Conservation (phyloP, 2,797 vertebrate genomes). For the Diglossa cyanea region DNA sequence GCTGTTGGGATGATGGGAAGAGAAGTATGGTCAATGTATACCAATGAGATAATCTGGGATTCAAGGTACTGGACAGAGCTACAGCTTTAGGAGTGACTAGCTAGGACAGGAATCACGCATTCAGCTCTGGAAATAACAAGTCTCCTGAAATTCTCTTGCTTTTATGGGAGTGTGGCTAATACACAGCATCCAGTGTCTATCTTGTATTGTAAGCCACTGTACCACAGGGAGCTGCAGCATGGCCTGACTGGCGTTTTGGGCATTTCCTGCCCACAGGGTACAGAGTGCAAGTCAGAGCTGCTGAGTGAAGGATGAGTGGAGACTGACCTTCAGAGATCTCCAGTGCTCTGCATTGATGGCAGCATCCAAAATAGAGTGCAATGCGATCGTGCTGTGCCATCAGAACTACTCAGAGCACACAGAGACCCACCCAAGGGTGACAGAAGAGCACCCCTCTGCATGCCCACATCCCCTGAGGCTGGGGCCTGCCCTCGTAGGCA, state of each 20-base stretch:
- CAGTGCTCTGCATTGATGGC: neutral
- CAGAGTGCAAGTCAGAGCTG: neutral
- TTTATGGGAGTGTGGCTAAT: neutral
- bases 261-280: neutral
- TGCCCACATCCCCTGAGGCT: neutral
- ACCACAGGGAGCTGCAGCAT: neutral
- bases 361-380: neutral
- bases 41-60: neutral
- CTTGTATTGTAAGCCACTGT: neutral
- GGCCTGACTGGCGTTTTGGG: neutral
- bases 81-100: neutral
- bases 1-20: neutral
- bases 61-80: neutral
- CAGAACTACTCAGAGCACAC: neutral
- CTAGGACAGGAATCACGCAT: neutral
- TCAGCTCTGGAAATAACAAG: neutral
- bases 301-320: neutral
- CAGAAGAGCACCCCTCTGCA: neutral
- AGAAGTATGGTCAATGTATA: neutral
- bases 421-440: neutral
- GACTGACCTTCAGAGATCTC: neutral
- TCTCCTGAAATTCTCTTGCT: neutral
- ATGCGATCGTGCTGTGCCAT: rapidly evolving
- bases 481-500: neutral
- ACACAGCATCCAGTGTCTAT: neutral